A percentile compares a stretch with the other conserved stretches of the same genome.
These are phyloP conservation scores for Rallus crepitans DNA, from an alignment of 2,797 vertebrate species.

Conservation along the genomic window DNA sequence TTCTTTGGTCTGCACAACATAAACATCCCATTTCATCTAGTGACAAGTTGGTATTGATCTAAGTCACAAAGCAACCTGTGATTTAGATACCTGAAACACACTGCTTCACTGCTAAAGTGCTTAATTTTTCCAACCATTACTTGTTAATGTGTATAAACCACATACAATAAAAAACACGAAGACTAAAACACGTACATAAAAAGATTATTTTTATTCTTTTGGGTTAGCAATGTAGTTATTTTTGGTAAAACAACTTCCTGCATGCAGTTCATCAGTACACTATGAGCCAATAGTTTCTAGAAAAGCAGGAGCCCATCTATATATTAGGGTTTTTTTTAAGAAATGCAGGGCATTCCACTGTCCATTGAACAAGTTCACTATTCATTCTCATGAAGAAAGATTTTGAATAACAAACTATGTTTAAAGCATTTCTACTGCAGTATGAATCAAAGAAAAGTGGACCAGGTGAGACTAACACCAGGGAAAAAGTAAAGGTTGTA, in stretches of 20 bases:
- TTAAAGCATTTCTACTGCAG: slow-evolving; percentile 52
- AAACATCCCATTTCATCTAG: background rate
- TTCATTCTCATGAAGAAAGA: slow-evolving; percentile 64
- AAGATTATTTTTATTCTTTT: slow-evolving; percentile 89
- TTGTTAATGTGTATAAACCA: background rate
- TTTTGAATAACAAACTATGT: slow-evolving; percentile 46
- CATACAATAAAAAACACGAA: slow-evolving; percentile 47
- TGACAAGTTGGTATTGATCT: background rate
- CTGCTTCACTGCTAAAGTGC: background rate
- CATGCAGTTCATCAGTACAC: slow-evolving; percentile 85
- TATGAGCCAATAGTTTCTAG: slow-evolving; percentile 76
- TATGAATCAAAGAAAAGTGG: slow-evolving; percentile 49
- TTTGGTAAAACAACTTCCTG: slow-evolving; percentile 81
- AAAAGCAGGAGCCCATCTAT: slow-evolving; percentile 77
- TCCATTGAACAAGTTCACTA: slow-evolving; percentile 50
- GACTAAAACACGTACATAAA: slow-evolving; percentile 68
- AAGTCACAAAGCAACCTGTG: background rate
- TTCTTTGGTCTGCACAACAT: background rate
- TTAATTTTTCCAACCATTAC: background rate
- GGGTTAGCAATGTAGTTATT: slow-evolving; percentile 78
- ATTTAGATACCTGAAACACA: background rate
- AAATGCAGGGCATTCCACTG: slow-evolving; percentile 69
- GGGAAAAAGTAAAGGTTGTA: slow-evolving; percentile 57
- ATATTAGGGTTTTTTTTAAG: slow-evolving; percentile 70
- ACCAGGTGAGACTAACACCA: slow-evolving; percentile 75